phyloP scores from a whole-genome alignment of 2,113 vertebrate species.

The Dasyprocta punctata region DNA sequence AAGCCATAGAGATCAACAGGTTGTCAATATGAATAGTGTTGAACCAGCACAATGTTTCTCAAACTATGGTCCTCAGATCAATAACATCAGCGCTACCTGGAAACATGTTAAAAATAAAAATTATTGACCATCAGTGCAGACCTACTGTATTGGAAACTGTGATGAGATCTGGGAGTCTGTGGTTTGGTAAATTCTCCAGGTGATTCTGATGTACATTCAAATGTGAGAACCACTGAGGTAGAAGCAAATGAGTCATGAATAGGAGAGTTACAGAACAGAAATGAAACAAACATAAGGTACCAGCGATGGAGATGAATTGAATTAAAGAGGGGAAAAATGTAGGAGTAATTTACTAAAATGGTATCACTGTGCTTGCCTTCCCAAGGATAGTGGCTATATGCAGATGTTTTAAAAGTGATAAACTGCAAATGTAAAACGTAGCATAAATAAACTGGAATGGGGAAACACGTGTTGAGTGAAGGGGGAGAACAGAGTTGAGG shows the following conservation, averaged over 20 bases:
- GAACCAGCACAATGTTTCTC: background rate
- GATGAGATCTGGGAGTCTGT: background rate
- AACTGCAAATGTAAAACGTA: conserved; percentile 15
- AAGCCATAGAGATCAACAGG: background rate
- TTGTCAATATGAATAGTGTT: background rate
- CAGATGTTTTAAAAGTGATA: conserved; percentile 28
- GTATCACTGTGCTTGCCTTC: background rate
- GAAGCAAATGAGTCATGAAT: conserved; percentile 1
- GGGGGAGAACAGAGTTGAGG: background rate
- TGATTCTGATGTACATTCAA: background rate
- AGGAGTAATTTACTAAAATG: background rate
- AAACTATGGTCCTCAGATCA: background rate
- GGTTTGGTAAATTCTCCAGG: background rate
- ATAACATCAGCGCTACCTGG: background rate
- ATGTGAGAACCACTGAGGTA: background rate
- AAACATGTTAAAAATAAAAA: conserved; percentile 20
- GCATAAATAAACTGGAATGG: background rate
- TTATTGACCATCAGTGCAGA: background rate
- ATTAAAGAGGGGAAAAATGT: background rate
- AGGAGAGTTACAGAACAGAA: background rate
- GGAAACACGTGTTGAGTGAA: background rate
- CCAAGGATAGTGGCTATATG: background rate
- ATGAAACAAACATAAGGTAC: background rate
- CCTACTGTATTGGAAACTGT: background rate
- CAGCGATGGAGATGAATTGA: background rate